A percentile compares a stretch with the other conserved stretches of the same genome.
Conservation (phyloP, 2,113 vertebrate genomes). For the Bufo bufo region DNA sequence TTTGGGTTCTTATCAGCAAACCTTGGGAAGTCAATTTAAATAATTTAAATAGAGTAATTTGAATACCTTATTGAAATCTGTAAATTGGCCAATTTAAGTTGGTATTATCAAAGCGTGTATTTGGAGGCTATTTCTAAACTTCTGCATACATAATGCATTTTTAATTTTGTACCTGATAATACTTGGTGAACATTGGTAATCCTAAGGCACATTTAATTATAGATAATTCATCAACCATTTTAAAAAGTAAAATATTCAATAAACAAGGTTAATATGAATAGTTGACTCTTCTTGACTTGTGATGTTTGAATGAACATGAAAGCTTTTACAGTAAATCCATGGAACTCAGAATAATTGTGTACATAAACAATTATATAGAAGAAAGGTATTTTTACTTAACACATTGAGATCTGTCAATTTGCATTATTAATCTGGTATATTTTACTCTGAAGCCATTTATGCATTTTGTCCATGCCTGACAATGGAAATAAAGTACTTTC, state of each 20-base stretch:
- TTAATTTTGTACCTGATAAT: slow-evolving; percentile 21
- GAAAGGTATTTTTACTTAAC: not conserved
- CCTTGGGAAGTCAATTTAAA: not conserved
- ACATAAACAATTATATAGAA: not conserved
- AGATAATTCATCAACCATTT: not conserved
- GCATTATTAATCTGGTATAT: not conserved
- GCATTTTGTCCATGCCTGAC: too few relatives aligned
- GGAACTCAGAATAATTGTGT: not conserved
- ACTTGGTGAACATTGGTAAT: slow-evolving; percentile 14
- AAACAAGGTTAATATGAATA: slow-evolving; percentile 16
- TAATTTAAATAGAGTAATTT: not conserved
- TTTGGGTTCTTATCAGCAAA: too few relatives aligned
- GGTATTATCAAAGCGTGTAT: not conserved
- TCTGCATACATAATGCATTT: slow-evolving; percentile 26
- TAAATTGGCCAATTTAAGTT: not conserved
- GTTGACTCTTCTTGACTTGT: not conserved
- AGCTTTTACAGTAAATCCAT: not conserved
- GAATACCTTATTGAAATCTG: not conserved
- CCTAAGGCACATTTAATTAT: slow-evolving; percentile 13
- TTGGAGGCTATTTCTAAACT: not conserved
- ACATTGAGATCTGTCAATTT: not conserved
- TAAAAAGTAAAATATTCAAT: not conserved
- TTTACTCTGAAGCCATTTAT: too few relatives aligned
- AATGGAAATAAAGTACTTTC: too few relatives aligned
- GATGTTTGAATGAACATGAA: not conserved